These are phyloP conservation scores for Eira barbara DNA, from an alignment of 2,113 vertebrate genomes.

Conservation along the genomic window DNA sequence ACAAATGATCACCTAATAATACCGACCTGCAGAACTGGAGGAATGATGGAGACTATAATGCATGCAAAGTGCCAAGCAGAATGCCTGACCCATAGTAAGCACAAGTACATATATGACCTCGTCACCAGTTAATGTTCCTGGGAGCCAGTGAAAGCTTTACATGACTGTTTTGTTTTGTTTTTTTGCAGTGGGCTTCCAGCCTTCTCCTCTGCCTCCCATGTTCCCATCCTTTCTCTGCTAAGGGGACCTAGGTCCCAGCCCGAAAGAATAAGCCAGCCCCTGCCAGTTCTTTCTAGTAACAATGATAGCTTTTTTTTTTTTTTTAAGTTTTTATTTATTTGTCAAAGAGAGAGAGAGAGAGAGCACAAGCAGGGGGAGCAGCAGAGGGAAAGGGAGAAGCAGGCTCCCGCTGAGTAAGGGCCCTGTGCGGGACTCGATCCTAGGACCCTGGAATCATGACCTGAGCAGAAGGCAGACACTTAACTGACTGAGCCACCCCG, in stretches of 20 bases:
- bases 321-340: too few species aligned
- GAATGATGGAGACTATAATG: neutral
- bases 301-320: neutral
- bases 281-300: neutral
- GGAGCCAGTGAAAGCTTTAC: neutral
- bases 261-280: neutral
- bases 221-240: neutral
- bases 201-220: too few species aligned
- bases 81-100: neutral
- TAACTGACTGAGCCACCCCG: too few species aligned
- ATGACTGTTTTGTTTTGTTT: neutral
- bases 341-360: too few species aligned
- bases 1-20: neutral
- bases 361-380: too few species aligned
- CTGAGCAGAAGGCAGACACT: too few species aligned
- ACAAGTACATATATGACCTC: neutral
- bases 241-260: too few species aligned
- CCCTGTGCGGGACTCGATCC: too few species aligned
- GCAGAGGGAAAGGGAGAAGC: too few species aligned
- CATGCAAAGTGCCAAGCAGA: neutral
- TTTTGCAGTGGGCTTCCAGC: neutral
- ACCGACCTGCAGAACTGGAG: too few species aligned
- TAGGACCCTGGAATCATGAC: too few species aligned
- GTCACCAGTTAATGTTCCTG: accelerated
- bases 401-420: too few species aligned